These are phyloP conservation scores for Alosa sapidissima DNA, from an alignment of 2,797 vertebrate genomes.

Conservation along the genomic window DNA sequence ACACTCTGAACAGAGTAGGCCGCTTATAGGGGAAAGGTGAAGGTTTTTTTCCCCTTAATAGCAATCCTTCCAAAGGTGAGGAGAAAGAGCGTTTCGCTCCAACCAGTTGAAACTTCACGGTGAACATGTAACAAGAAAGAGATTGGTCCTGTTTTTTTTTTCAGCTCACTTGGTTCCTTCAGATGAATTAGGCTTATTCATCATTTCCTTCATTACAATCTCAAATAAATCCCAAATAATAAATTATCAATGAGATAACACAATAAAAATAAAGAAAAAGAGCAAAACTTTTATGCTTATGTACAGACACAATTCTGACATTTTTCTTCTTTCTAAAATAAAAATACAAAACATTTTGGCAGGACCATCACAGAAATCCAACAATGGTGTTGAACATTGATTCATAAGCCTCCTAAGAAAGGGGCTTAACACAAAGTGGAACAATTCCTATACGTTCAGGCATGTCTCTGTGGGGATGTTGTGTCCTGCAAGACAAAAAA, in stretches of 20 bases:
- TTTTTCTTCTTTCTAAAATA: slow-evolving; percentile 53
- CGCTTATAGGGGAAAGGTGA: not conserved
- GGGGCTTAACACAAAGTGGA: slow-evolving; percentile 55
- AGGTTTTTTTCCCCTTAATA: not conserved
- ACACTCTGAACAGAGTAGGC: not conserved
- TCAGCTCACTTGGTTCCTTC: slow-evolving; percentile 26
- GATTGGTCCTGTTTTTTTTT: slow-evolving; percentile 5
- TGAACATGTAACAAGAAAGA: slow-evolving; percentile 25
- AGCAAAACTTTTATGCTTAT: slow-evolving; percentile 68
- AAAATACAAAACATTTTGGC: slow-evolving; percentile 62
- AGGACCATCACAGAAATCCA: slow-evolving; percentile 57
- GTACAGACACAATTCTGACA: slow-evolving; percentile 67
- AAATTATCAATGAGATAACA: slow-evolving; percentile 53
- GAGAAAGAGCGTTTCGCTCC: not conserved
- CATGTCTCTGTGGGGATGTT: slow-evolving; percentile 39
- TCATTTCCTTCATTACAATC: slow-evolving; percentile 26
- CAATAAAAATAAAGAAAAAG: slow-evolving; percentile 47
- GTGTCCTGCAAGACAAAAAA: not conserved
- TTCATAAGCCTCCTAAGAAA: slow-evolving; percentile 48
- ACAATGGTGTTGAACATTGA: not conserved
- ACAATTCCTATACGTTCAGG: slow-evolving; percentile 15
- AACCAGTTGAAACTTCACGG: not conserved
- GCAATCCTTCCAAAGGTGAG: not conserved
- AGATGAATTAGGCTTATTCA: slow-evolving; percentile 22
- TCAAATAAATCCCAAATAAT: slow-evolving; percentile 49